Evolutionary conservation across 2,888 invertebrate genomes (phyloP).

Genomic region (Malthinus seriepunctatus): DNA sequence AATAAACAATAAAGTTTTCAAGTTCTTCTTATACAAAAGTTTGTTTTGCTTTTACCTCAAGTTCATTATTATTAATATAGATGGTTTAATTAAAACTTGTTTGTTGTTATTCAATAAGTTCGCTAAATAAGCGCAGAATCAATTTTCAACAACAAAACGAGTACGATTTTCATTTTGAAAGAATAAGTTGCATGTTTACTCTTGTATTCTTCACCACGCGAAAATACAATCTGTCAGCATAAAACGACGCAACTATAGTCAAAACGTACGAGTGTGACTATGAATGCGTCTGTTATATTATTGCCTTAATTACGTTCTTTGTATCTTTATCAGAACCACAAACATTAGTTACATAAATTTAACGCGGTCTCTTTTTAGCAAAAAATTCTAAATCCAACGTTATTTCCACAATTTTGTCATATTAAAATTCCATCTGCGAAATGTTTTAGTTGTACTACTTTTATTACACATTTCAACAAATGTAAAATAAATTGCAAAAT

Average conservation of each 20-base stretch:
- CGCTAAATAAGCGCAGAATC: too few species aligned
- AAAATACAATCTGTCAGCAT: slow-evolving; percentile 47
- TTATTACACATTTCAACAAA: background rate
- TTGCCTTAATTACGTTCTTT: slow-evolving; percentile 40
- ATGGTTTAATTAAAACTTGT: too few species aligned
- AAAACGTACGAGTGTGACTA: slow-evolving; percentile 38
- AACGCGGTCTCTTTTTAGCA: slow-evolving; percentile 25
- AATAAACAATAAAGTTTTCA: too few species aligned
- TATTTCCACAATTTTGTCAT: slow-evolving; percentile 23
- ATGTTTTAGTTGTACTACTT: slow-evolving; percentile 14
- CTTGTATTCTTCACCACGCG: slow-evolving; percentile 42
- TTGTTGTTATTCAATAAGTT: too few species aligned
- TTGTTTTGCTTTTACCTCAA: too few species aligned
- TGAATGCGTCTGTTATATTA: slow-evolving; percentile 41
- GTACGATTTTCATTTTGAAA: slow-evolving; percentile 31
- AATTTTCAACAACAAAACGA: background rate
- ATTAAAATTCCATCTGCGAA: slow-evolving; percentile 22
- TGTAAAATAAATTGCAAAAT: too few species aligned
- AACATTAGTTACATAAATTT: slow-evolving; percentile 36
- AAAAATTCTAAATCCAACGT: slow-evolving; percentile 15
- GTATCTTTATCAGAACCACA: slow-evolving; percentile 36
- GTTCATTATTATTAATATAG: too few species aligned
- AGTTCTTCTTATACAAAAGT: too few species aligned
- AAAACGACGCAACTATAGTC: slow-evolving; percentile 39
- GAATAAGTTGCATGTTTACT: slow-evolving; percentile 42